Conservation (phyloP, 2,797 vertebrate genomes). For the Cheirogaleus major region DNA sequence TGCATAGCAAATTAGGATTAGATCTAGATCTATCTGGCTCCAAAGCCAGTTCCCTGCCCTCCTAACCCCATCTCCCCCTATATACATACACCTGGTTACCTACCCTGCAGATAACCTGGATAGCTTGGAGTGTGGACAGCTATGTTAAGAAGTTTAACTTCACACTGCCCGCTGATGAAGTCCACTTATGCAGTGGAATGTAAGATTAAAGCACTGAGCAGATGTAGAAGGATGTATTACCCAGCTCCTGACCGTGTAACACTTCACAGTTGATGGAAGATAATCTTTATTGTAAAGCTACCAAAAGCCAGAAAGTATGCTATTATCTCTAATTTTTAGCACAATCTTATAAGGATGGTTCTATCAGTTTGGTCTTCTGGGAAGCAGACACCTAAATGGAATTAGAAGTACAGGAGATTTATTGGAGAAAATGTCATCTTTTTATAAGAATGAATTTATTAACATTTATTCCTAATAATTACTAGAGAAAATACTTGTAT, state of each 20-base stretch:
- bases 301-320: not conserved
- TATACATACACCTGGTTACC: not conserved
- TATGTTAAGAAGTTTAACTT: not conserved
- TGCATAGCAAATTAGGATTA: not conserved
- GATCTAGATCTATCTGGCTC: not conserved
- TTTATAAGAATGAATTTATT: constrained; percentile 33
- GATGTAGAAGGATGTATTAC: not conserved
- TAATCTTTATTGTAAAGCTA: not conserved
- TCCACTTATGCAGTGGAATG: not conserved
- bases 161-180: not conserved
- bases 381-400: not conserved
- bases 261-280: not conserved
- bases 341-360: not conserved
- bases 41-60: not conserved
- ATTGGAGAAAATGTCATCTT: not conserved
- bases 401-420: not conserved
- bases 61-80: not conserved
- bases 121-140: not conserved
- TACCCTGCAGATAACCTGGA: not conserved
- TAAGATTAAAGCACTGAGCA: not conserved
- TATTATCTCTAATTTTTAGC: not conserved
- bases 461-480: constrained; percentile 26
- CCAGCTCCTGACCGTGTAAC: not conserved
- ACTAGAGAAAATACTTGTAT: not conserved
- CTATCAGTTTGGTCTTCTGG: not conserved